Base-by-base conservation (phyloP, 2,113 vertebrate genomes). In the Pandion haliaetus region DNA sequence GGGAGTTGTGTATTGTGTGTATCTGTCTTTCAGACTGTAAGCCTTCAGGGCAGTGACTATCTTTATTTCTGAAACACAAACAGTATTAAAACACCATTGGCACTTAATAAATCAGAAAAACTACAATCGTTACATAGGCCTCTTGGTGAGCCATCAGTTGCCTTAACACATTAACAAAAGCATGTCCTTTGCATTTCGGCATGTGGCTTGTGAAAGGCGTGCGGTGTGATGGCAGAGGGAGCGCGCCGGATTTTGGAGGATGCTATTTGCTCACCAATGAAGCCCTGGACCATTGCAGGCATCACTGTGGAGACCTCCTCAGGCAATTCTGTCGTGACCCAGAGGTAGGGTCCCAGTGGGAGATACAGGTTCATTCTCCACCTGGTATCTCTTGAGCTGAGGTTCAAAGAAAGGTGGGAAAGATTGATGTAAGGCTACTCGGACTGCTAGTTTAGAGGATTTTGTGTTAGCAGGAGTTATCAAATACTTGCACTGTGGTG, bases 21-120 rank as follows among this genome's bases (percentile, higher is more conserved):
- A 97, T 96, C 94, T 45, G 88, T 96, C 95, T 97, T 93, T 94
- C 70, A 76, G 94, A 96, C 54, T 71, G 73, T 79, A 89, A 95
- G 94, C 93, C 95, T 96, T 94, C 78, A 85, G 96, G 95, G 95
- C 94, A 94, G 73, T 89, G 62, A 87, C 89, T 94, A 63, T 89
- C 95, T 97, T 93, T 95, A 93, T 97, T 96, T 96, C 94, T 94
- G 95, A 94, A 97, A 93, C 85, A 93, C 96, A 97, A 95, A 95
- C 93, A 93, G 71, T 91, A 94, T 84, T 93, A 93, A 97, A 97
- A 97, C 91, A 96, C 91, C 89, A 95, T 93, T 93, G 94, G 81
- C 95, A 95, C 91, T 96, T 97, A 97, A 96, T 97, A 97, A 91
- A 97, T 95, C 93, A 90, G 80, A 71, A 92, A 82, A 97, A 96